Evolutionary conservation across 2,113 vertebrate genomes (phyloP).

Genomic region (Elephas maximus): DNA sequence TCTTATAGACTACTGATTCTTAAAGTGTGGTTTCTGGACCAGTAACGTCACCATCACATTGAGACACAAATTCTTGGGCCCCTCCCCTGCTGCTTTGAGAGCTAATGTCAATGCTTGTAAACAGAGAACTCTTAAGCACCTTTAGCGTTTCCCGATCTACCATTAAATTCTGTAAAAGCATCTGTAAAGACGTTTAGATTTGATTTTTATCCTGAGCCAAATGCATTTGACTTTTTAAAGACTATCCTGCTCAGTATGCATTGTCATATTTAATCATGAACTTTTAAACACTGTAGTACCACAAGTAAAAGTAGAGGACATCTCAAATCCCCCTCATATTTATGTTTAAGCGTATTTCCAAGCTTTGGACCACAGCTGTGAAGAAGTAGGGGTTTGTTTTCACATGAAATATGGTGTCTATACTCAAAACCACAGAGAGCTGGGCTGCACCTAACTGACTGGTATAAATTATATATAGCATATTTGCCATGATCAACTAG

Average conservation of each 20-base stretch:
- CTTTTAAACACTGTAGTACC: not conserved
- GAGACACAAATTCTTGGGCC: not conserved
- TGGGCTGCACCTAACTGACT: not conserved
- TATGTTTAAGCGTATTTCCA: not conserved
- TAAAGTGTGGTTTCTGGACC: not conserved
- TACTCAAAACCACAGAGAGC: not conserved
- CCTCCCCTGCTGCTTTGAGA: not conserved
- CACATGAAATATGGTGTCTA: not conserved
- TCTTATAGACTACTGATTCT: not conserved
- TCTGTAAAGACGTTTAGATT: not conserved
- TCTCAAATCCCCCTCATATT: not conserved
- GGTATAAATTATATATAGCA: not conserved
- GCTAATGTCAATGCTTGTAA: not conserved
- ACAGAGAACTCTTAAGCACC: not conserved
- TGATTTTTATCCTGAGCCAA: not conserved
- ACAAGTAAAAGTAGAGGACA: not conserved
- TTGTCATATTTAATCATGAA: not conserved
- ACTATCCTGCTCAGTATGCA: not conserved
- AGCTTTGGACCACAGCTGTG: not conserved
- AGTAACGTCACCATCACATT: not conserved
- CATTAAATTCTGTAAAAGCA: not conserved
- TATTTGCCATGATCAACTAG: not conserved
- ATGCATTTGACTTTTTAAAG: not conserved
- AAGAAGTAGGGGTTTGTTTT: slow-evolving; percentile 11
- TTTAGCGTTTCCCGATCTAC: not conserved